A percentile compares a stretch with the other conserved stretches of the same genome.
Evolutionary conservation across 2,113 vertebrate genomes (phyloP).

Genomic region (Leuciscus idus): DNA sequence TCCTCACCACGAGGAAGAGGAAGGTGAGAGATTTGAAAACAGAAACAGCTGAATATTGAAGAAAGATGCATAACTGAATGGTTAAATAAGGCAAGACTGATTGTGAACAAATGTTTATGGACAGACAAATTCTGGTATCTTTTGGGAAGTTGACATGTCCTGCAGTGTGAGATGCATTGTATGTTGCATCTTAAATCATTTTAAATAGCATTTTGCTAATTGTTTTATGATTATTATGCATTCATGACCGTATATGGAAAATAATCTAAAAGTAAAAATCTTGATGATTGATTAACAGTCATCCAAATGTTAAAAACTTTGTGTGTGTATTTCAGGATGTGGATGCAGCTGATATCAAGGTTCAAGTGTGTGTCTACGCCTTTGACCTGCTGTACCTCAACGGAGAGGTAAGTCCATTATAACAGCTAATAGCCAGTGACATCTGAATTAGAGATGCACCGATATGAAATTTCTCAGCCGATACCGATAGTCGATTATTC

Average conservation of each 20-base stretch:
- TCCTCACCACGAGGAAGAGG: slow-evolving; percentile 88
- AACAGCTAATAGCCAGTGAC: slow-evolving; percentile 21
- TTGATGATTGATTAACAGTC: too few relatives aligned
- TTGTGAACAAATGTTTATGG: not conserved
- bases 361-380: slow-evolving; percentile 90
- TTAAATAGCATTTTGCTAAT: not conserved
- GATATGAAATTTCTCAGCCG: too few relatives aligned
- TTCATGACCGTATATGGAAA: too few relatives aligned
- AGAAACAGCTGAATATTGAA: not conserved
- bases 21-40: slow-evolving; percentile 75
- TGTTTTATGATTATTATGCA: too few relatives aligned
- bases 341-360: slow-evolving; percentile 86
- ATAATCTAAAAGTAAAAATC: too few relatives aligned
- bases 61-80: not conserved
- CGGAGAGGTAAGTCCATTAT: slow-evolving; percentile 81
- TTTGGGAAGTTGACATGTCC: not conserved
- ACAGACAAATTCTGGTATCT: not conserved
- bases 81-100: not conserved
- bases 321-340: slow-evolving; percentile 79
- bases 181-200: not conserved
- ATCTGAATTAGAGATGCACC: too few relatives aligned
- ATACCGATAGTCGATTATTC: too few relatives aligned
- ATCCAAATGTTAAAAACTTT: not conserved
- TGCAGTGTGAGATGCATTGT: not conserved
- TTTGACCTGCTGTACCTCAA: slow-evolving; percentile 92